phyloP scores from a whole-genome alignment of 2,888 invertebrate species.

The Acleris cristana region DNA sequence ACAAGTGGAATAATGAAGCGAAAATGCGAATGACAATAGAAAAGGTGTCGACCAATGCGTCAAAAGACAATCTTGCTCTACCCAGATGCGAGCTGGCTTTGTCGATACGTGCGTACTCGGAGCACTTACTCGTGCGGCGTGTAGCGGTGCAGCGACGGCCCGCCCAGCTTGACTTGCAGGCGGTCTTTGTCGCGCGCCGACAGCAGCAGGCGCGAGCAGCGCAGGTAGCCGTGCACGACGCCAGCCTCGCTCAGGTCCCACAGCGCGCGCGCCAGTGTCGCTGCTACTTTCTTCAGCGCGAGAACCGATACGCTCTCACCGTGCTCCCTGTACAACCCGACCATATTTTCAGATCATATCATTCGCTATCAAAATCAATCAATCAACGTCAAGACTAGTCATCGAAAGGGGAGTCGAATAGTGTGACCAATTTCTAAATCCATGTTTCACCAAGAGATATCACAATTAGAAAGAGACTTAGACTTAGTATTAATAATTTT shows the following conservation, averaged over 20 bases:
- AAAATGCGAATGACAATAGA: too few species aligned
- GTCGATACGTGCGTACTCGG: not conserved
- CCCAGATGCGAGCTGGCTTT: too few species aligned
- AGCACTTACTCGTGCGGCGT: slow-evolving; percentile 86
- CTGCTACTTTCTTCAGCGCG: slow-evolving; percentile 92
- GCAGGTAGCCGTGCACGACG: slow-evolving; percentile 92
- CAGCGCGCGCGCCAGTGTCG: slow-evolving; percentile 91
- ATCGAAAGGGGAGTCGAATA: too few species aligned
- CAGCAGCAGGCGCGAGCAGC: slow-evolving; percentile 93
- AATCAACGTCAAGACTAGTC: too few species aligned
- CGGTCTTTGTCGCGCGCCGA: slow-evolving; percentile 86
- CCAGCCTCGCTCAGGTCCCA: slow-evolving; percentile 94
- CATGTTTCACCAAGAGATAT: too few species aligned
- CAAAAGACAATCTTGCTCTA: too few species aligned
- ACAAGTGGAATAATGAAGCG: too few species aligned
- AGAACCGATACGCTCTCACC: slow-evolving; percentile 83
- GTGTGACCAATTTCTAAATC: too few species aligned
- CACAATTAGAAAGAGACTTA: too few species aligned
- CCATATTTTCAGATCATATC: not conserved
- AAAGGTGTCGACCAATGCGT: too few species aligned
- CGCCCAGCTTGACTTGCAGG: slow-evolving; percentile 91
- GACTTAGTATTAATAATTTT: too few species aligned
- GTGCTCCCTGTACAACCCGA: slow-evolving; percentile 55
- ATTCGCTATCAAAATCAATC: not conserved
- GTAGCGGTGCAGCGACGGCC: slow-evolving; percentile 89